Evolutionary conservation across 1,140 invertebrate species (phyloP).

Genomic region (Saxidomus purpurata): DNA sequence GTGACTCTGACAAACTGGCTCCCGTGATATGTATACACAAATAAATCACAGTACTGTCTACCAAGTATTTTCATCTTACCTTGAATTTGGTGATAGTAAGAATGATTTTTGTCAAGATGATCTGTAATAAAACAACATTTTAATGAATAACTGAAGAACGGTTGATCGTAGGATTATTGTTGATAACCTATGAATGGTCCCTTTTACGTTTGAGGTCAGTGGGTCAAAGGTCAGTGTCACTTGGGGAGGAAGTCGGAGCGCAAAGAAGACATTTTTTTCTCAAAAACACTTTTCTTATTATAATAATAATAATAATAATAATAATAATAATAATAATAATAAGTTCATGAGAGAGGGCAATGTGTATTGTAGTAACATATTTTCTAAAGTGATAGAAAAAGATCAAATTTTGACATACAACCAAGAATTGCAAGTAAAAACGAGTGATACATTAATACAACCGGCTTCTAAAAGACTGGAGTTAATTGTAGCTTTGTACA

Average conservation of each 20-base stretch:
- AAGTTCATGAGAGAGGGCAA: background rate
- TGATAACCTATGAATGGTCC: too few relatives aligned
- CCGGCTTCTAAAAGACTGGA: background rate
- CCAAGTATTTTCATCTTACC: constrained; percentile 26
- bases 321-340: too few relatives aligned
- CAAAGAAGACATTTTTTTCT: too few relatives aligned
- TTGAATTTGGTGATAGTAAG: constrained; percentile 53
- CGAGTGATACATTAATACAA: background rate
- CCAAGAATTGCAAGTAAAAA: background rate
- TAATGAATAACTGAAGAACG: too few relatives aligned
- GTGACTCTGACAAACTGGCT: background rate
- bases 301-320: too few relatives aligned
- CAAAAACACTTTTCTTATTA: too few relatives aligned
- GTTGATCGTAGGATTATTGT: too few relatives aligned
- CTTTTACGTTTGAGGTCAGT: too few relatives aligned
- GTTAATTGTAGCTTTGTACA: background rate
- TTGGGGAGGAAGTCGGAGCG: too few relatives aligned
- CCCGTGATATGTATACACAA: constrained; percentile 54
- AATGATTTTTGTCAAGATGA: background rate
- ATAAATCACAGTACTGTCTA: constrained; percentile 45
- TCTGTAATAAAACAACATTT: too few relatives aligned
- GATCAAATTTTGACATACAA: too few relatives aligned
- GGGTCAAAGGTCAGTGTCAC: too few relatives aligned
- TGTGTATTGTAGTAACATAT: background rate
- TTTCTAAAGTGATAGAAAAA: background rate